Base-by-base conservation (phyloP, 1,140 invertebrate species). In the Drosophila ananassae region DNA sequence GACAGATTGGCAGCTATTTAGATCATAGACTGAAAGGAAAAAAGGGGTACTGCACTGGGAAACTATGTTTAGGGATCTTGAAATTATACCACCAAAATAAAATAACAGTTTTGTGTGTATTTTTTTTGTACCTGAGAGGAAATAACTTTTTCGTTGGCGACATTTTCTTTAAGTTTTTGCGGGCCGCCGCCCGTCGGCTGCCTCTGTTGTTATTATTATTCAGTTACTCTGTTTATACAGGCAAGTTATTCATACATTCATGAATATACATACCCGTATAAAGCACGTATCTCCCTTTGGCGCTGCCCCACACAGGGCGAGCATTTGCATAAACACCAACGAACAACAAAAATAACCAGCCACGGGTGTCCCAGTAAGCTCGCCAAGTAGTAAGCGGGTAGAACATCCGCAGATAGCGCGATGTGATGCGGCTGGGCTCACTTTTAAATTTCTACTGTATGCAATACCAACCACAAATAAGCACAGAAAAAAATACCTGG, bases 221-320 rank as follows among this genome's bases (percentile, higher is more conserved):
- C 82, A 78, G 82, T 85, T 85, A 85, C 82, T 79, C 81, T 85
- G 81, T 85, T 85, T 85, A 85, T 85, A 87, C 82, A 75, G 58
- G 56, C 69, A 59, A 82, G 82, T 87, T 85, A 85, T 87, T 87
- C 82, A 85, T 85, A 85, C 81, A 85, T 87, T 78, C 82, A 85
- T 85, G 81, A 85, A 85, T 85, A 78, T 87, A 85, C 44, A 47
- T 47, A 47, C 21, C 17, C 7, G 44, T 84, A 79, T 79, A 71
- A 75, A 73, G 69, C 77, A 85, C 82, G 82, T 84, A 85, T 87
- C 82, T 85, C 54, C 54, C 78, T 76, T 87, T 84, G 81, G 82
- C 80, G 56, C 73, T 67, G 64, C 55, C 78, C 82, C 78, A 85
- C 77, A 69, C 69, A 87, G 66, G 69, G 48, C 83, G 74, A 63